A percentile compares a stretch with the other conserved stretches of the same genome.
Evolutionary conservation across 2,888 invertebrate species (phyloP).

Genomic region (Lumbricus terrestris): DNA sequence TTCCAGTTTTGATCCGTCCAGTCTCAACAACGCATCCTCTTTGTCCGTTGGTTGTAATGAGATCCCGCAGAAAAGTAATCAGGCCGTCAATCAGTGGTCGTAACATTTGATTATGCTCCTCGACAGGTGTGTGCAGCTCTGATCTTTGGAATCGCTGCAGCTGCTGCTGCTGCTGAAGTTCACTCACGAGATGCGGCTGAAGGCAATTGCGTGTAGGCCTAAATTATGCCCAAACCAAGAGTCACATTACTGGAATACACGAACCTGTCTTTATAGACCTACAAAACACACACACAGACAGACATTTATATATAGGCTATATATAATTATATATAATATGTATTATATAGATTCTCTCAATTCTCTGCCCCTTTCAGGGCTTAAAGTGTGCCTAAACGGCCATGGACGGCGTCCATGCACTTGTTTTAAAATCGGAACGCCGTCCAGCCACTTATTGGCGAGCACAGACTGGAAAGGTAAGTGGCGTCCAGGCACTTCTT

Average conservation of each 20-base stretch:
- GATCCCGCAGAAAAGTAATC: background rate
- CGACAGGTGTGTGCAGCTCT: background rate
- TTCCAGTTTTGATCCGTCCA: background rate
- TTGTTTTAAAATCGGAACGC: too few species aligned
- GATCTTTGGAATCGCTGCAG: background rate
- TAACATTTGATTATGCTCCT: background rate
- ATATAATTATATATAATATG: too few species aligned
- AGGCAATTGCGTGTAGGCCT: constrained; percentile 3
- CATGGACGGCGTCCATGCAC: too few species aligned
- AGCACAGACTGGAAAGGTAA: too few species aligned
- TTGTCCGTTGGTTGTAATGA: background rate
- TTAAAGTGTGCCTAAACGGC: too few species aligned
- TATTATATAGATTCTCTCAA: too few species aligned
- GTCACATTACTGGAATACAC: background rate
- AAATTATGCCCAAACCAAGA: background rate
- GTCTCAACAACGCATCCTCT: background rate
- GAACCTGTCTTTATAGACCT: background rate
- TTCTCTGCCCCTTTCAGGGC: too few species aligned
- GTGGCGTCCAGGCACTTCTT: too few species aligned
- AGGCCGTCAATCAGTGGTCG: background rate
- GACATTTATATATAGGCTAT: too few species aligned
- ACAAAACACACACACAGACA: too few species aligned
- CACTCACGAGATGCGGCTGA: background rate
- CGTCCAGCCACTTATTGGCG: too few species aligned
- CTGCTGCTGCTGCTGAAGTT: background rate